Evolutionary conservation across 2,888 invertebrate species (phyloP).

Genomic region (Yponomeuta plumbellus): DNA sequence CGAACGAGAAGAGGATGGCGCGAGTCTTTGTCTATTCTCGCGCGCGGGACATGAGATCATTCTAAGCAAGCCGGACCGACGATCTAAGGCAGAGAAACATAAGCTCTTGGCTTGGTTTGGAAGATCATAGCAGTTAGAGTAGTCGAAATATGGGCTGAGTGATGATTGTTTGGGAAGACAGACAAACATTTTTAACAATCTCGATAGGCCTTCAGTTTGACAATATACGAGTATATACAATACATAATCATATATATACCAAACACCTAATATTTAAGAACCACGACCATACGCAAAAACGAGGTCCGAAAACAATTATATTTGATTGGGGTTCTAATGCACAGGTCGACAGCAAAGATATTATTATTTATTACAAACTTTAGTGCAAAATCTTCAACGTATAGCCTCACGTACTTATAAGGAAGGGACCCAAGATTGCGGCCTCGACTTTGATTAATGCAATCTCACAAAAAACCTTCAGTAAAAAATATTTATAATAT

Average conservation of each 20-base stretch:
- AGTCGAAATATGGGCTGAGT: too few species aligned
- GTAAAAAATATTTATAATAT: constrained; percentile 6
- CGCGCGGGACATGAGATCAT: too few species aligned
- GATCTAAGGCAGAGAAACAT: too few species aligned
- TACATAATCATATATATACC: not conserved
- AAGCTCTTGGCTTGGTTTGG: too few species aligned
- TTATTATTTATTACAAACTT: constrained; percentile 3
- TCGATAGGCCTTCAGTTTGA: not conserved
- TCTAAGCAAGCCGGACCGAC: too few species aligned
- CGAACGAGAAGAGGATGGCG: too few species aligned
- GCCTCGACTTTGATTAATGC: constrained; percentile 15
- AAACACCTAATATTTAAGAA: not conserved
- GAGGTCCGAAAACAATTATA: not conserved
- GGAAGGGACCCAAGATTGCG: constrained; percentile 14
- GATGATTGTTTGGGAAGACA: too few species aligned
- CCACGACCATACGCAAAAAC: not conserved
- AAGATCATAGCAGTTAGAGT: too few species aligned
- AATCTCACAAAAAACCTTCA: constrained; percentile 6
- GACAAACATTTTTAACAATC: too few species aligned
- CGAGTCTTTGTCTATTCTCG: too few species aligned
- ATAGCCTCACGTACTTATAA: constrained; percentile 10
- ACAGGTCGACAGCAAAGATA: not conserved
- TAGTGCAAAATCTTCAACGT: not conserved
- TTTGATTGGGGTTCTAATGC: constrained; percentile 9
- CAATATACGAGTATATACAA: not conserved